These are phyloP conservation scores for Troilus luridus DNA, from an alignment of 2,888 invertebrate species.

Conservation along the genomic window DNA sequence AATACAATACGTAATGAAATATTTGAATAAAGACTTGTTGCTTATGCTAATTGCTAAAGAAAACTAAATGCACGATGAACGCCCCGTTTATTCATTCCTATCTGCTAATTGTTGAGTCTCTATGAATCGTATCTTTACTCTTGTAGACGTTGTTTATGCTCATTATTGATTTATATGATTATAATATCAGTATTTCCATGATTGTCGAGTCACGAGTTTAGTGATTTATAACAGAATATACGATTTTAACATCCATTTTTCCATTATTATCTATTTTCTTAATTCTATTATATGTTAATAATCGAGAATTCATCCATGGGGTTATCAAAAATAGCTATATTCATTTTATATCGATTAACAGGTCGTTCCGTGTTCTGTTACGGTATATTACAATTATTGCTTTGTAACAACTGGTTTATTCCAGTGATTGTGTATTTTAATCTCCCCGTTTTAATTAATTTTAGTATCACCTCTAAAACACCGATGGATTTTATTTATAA, in stretches of 20 bases:
- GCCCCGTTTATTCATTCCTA: background rate
- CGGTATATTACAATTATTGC: background rate
- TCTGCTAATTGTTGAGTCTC: conserved; percentile 7
- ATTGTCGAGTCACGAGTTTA: background rate
- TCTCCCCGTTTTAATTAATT: background rate
- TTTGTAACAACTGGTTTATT: background rate
- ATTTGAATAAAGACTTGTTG: conserved; percentile 39
- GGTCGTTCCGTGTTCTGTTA: too few relatives aligned
- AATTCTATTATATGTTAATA: too few relatives aligned
- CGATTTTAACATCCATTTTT: too few relatives aligned
- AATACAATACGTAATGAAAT: conserved; percentile 41
- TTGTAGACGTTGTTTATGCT: background rate
- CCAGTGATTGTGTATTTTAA: background rate
- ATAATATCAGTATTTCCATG: background rate
- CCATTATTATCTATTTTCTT: too few relatives aligned
- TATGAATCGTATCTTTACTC: background rate
- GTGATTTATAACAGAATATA: background rate
- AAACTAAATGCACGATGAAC: conserved; percentile 30
- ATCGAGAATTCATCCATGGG: too few relatives aligned
- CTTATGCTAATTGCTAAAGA: conserved; percentile 21
- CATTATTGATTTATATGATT: background rate
- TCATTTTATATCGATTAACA: too few relatives aligned
- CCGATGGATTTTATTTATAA: too few relatives aligned
- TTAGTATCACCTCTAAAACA: background rate
- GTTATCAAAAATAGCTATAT: too few relatives aligned